These are phyloP conservation scores for Himalopsyche phryganea DNA, from an alignment of 1,140 invertebrate genomes.

Conservation along the genomic window DNA sequence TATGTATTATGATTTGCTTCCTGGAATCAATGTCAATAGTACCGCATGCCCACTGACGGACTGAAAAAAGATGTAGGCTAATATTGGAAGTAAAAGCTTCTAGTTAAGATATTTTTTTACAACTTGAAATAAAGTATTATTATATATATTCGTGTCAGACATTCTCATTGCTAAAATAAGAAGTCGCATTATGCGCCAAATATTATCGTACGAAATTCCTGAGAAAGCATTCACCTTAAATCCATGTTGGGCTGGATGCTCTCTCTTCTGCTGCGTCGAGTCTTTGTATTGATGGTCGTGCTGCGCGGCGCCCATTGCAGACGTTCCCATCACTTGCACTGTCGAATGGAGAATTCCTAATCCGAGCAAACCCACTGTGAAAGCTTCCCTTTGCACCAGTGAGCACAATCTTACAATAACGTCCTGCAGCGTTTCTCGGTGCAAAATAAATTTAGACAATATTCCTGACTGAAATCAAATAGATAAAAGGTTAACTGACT, in stretches of 20 bases:
- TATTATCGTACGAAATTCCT: too few species aligned
- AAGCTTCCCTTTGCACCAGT: slow-evolving; percentile 56
- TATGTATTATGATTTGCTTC: background rate
- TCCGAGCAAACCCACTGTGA: slow-evolving; percentile 51
- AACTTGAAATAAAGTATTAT: too few species aligned
- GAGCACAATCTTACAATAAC: slow-evolving; percentile 45
- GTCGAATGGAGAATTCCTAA: slow-evolving; percentile 46
- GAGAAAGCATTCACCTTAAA: slow-evolving; percentile 12
- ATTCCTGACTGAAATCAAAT: slow-evolving; percentile 47
- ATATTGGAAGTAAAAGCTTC: too few species aligned
- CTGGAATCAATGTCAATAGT: too few species aligned
- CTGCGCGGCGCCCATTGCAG: background rate
- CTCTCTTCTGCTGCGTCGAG: background rate
- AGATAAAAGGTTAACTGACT: background rate
- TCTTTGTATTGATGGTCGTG: background rate
- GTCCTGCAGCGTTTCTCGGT: slow-evolving; percentile 43
- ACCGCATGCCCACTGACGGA: too few species aligned
- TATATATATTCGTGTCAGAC: too few species aligned
- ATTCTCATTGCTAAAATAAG: too few species aligned
- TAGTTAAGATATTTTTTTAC: too few species aligned
- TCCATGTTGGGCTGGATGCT: slow-evolving; percentile 12
- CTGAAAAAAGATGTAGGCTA: too few species aligned
- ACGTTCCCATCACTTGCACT: background rate
- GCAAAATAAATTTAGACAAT: slow-evolving; percentile 47
- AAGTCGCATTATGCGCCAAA: too few species aligned